Evolutionary conservation across 1,140 invertebrate species (phyloP).

Genomic region (Zaprionus davidi): DNA sequence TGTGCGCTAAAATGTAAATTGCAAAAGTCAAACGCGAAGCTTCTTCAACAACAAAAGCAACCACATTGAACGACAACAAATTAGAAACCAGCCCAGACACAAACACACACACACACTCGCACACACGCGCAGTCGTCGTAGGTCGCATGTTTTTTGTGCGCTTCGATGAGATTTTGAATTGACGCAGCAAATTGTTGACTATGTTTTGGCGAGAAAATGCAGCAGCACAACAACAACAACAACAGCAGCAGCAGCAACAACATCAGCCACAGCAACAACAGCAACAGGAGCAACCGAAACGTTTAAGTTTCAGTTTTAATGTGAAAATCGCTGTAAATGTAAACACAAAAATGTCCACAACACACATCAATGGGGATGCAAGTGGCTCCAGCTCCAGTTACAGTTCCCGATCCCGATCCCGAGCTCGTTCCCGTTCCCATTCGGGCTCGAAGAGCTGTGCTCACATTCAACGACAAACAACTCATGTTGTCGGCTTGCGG

Average conservation of each 20-base stretch:
- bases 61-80: constrained; percentile 45
- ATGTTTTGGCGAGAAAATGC: constrained; percentile 71
- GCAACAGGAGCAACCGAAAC: constrained; percentile 27
- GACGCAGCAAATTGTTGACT: constrained; percentile 40
- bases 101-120: background rate
- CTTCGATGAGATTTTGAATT: constrained; percentile 30
- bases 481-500: constrained; percentile 33
- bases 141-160: constrained; percentile 33
- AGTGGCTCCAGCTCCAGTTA: background rate
- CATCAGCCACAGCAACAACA: constrained; percentile 19
- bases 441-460: background rate
- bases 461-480: constrained; percentile 14
- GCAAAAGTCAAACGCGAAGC: constrained; percentile 28
- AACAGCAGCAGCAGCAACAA: constrained; percentile 23
- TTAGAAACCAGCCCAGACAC: constrained; percentile 41
- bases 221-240: constrained; percentile 34
- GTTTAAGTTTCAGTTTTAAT: constrained; percentile 71
- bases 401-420: background rate
- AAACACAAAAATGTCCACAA: constrained; percentile 62
- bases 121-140: constrained; percentile 28
- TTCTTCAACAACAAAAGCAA: constrained; percentile 35
- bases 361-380: constrained; percentile 39
- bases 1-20: constrained; percentile 69
- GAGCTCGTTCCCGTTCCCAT: background rate
- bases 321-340: constrained; percentile 76